Evolutionary conservation across 1,140 invertebrate genomes (phyloP).

Genomic region (Drosophila sulfurigaster): DNA sequence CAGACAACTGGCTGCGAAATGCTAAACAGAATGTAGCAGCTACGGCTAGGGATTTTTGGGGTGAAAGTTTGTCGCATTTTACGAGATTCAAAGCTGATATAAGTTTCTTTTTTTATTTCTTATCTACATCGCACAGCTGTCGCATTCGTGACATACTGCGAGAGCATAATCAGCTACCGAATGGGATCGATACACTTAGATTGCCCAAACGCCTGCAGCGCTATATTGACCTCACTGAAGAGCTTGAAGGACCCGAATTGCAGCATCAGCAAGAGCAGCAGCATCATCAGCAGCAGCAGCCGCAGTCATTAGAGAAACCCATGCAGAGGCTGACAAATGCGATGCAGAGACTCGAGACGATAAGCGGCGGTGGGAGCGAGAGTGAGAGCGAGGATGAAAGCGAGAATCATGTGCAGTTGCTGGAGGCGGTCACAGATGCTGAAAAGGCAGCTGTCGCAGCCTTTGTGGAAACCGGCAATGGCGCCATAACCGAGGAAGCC

Average conservation of each 20-base stretch:
- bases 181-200: constrained; percentile 89
- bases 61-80: not conserved
- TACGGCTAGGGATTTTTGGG: not conserved
- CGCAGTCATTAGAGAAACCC: constrained; percentile 4
- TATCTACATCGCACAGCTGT: constrained; percentile 85
- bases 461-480: constrained; percentile 61
- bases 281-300: constrained; percentile 5
- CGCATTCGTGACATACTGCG: constrained; percentile 88
- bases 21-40: constrained; percentile 13
- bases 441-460: constrained; percentile 70
- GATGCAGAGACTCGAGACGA: constrained; percentile 60
- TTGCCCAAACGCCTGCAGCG: constrained; percentile 88
- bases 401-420: constrained; percentile 62
- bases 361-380: constrained; percentile 52
- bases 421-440: constrained; percentile 68
- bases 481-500: constrained; percentile 56
- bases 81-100: not conserved
- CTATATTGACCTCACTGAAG: constrained; percentile 90
- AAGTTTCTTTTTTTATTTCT: constrained; percentile 2
- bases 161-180: constrained; percentile 89
- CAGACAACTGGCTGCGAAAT: constrained; percentile 17
- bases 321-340: constrained; percentile 32
- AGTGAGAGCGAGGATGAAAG: constrained; percentile 66
- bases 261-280: constrained; percentile 19
- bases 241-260: constrained; percentile 85